Base-by-base conservation (phyloP, 2,113 vertebrate species). In the Toxostoma redivivum region DNA sequence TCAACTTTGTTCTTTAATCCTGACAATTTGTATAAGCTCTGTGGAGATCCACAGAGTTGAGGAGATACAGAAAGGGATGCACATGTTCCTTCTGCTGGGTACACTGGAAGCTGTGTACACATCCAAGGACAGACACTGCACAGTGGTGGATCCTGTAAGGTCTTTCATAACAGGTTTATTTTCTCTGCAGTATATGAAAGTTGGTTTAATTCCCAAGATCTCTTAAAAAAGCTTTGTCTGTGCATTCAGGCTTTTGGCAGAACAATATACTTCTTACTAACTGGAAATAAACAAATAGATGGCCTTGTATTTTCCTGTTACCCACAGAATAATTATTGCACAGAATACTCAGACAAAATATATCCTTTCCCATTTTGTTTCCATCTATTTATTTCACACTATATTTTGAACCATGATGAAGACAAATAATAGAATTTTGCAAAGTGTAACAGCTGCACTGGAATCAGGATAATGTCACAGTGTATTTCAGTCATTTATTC, bases 201-300 rank as follows among this genome's bases (percentile, higher is more conserved):
- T 69, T 79, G 23, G 9, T 87, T 85, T 87, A 81, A 72, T 69
- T 92, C 30, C 21, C 53, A 57, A 71, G 70, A 87, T 42, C 81
- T 70, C 65, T 66, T 69, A 50, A 65, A 73, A 85, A 48, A 10
- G 3, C 22, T 92, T 58, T 82, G 12, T 42, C 30, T 38, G 25
- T 47, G 18, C 31, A 20, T 22, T 44, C 22, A n/a, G 73, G n/a
- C 12, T 72, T 85, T 79, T 82, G 74, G n/a, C 74, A 91, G 38
- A 92, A 67, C 21, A 76, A 64, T 33, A 11, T 47, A 87, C 50
- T 89, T 69, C 30, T 89, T 79, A 82, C 61, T 72, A 66, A 56
- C 33, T 69, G 70, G 53, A 95, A 91, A 96, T 62, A 94, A 94
- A 89, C 48, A 94, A 78, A 94, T 21, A 88, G 56, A 73, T 58